Base-by-base conservation (phyloP, 2,113 vertebrate genomes). In the Dinomys branickii region DNA sequence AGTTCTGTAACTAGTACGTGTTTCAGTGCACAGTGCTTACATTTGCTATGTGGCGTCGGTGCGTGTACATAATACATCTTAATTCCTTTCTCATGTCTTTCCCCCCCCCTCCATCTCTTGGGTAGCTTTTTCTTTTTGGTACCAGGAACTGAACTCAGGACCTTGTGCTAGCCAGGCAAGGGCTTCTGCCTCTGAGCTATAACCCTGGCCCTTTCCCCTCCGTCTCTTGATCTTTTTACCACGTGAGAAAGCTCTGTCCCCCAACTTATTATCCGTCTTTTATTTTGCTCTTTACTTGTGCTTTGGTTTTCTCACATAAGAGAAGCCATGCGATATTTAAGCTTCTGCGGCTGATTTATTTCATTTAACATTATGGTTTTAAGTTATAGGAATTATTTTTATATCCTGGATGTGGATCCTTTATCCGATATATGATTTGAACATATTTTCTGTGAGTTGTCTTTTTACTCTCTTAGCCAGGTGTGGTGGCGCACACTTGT, bases 361-460 rank as follows among this genome's bases (percentile, higher is more conserved):
- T 47, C 73, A 77, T 28, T 77, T 47, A 77, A 16, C 73, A 30
- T 77, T 47, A 44, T 47, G 24, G 22, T 28, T 75, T 77, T 52
- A 80, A 80, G 30, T 52, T 80, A 80, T n/a, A 88, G 35, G 44
- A 47, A 10, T 82, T 83, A 22, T 77, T 85, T 84, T 38, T 84
- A 52, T 81, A 28, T 28, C 86, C 26, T 90, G 28, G 30, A 59
- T 78, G 71, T 50, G 50, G 85, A 90, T 28, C 26, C n/a, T 47
- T 95, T 83, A 69, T 91, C 33, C 86, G 56, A 83, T 82, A 63
- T 61, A 38, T 44, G 22, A 85, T 94, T 86, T 85, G 52, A 35
- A 52, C 61, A 69, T 41, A 47, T 61, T 73, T 80, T 91, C 28
- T 94, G 41, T 89, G 38, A 54, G 7, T 71, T 88, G 4, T 73